Evolutionary conservation across 2,888 invertebrate genomes (phyloP), one percentile per base, ranked within the genome.

Genomic region (Plagodis pulveraria): DNA sequence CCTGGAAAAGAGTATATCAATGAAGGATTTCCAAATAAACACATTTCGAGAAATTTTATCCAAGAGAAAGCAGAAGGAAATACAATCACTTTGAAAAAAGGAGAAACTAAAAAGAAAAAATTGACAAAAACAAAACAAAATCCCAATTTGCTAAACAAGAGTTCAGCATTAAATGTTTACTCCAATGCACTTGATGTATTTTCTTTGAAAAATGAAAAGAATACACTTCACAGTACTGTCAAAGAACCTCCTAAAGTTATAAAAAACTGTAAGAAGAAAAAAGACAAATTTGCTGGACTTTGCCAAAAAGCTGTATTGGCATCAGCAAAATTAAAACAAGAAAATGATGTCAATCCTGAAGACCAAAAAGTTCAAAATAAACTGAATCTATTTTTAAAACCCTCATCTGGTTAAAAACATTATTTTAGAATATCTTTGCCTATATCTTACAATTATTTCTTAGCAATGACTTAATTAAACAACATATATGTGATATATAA

Each of bases 251-350:
- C 78, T n/a, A 89, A 86, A 75, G 69, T 83, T 33, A 86, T 89
- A 54, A 89, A 86, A 58, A 91, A 90, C 60, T 89, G 83, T 70
- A 92, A 91, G 74, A 89, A 78, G 73, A 91, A 80, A 70, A 92
- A 91, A 62, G 90, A 89, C 47, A 91, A 87, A 63, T 91, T 83
- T 85, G 92, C 91, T 32, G 91, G 91, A 1, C 70, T 92, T 6
- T 89, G 89, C 63, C 78, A 87, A 62, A 80, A 83, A 71, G 91
- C 92, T 55, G 91, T 91, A 5, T 61, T 87, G 35, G 85, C 88
- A 54, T 81, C 88, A 35, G 83, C 83, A 0, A 89, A 88, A 74
- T 60, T 84, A n/a, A 89, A 87, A 72, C 72, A 79, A 43, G 64
- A 69, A 7, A 67, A 22, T 83, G 12, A 35, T 8, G 22, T 22